A percentile compares a stretch with the other conserved stretches of the same genome.
These are phyloP conservation scores for Dinocampus coccinellae DNA, from an alignment of 2,888 invertebrate genomes.

Conservation along the genomic window DNA sequence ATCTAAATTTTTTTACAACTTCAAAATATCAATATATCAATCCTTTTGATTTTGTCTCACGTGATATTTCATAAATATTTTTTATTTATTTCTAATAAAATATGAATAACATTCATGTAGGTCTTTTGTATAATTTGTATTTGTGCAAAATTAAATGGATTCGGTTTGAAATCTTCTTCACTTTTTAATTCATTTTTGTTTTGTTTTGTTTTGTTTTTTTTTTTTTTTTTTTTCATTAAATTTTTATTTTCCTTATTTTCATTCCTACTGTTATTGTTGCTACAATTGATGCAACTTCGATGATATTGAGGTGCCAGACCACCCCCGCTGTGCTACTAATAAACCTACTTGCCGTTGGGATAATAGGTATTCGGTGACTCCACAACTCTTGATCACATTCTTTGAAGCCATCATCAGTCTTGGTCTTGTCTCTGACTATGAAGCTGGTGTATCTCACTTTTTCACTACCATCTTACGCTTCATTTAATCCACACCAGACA, in stretches of 20 bases:
- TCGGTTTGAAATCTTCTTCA: constrained; percentile 58
- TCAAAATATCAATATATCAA: too few relatives aligned
- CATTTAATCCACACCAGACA: not conserved
- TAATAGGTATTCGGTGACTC: constrained; percentile 68
- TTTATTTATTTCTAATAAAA: too few relatives aligned
- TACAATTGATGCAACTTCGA: constrained; percentile 58
- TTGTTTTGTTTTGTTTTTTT: too few relatives aligned
- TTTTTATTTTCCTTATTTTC: constrained; percentile 22
- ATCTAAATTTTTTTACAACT: too few relatives aligned
- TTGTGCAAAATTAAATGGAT: constrained; percentile 19
- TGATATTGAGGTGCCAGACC: constrained; percentile 55
- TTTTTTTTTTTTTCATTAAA: too few relatives aligned
- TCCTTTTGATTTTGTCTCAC: too few relatives aligned
- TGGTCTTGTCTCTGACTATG: constrained; percentile 10
- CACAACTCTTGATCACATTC: constrained; percentile 59
- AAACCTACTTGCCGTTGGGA: constrained; percentile 66
- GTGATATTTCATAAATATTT: too few relatives aligned
- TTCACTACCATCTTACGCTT: constrained; percentile 36
- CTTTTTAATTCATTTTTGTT: too few relatives aligned
- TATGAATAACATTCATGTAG: too few relatives aligned
- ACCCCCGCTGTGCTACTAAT: constrained; percentile 69
- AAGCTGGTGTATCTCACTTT: constrained; percentile 14
- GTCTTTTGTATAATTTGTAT: too few relatives aligned
- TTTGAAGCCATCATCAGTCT: constrained; percentile 73
- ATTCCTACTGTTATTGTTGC: not conserved